Percentiles rank a stretch among this genome's conserved stretches.
Evolutionary conservation across 2,797 vertebrate genomes (phyloP).

Genomic region (Lutjanus argentimaculatus): DNA sequence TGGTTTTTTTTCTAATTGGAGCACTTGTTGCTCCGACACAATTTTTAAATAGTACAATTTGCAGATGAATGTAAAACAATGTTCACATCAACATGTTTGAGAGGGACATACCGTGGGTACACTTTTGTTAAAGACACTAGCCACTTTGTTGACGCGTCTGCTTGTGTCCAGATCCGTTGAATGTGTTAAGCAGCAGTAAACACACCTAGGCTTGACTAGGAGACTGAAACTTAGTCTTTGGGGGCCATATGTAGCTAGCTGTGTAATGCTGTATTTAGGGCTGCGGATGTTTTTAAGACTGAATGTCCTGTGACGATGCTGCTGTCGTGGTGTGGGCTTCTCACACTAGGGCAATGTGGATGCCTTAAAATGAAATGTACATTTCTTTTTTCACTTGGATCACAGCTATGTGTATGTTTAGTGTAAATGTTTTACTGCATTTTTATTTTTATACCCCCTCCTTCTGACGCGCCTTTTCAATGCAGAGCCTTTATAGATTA

Average conservation of each 20-base stretch:
- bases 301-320: conserved; percentile 62
- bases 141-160: conserved; percentile 71
- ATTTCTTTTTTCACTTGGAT: conserved; percentile 26
- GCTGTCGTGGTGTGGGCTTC: conserved; percentile 56
- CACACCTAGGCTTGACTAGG: conserved; percentile 39
- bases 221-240: conserved; percentile 40
- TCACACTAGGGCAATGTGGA: conserved; percentile 47
- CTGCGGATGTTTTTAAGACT: conserved; percentile 57
- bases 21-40: conserved; percentile 47
- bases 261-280: conserved; percentile 58
- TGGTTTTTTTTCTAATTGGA: conserved; percentile 18
- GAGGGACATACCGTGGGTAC: conserved; percentile 57
- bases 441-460: conserved; percentile 58
- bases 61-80: conserved; percentile 64
- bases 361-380: conserved; percentile 64
- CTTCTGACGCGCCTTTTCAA: conserved; percentile 37
- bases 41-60: conserved; percentile 58
- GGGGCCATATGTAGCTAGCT: conserved; percentile 66
- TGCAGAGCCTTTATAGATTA: conserved; percentile 65
- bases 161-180: conserved; percentile 55
- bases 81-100: conserved; percentile 19
- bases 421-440: conserved; percentile 55
- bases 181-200: conserved; percentile 60
- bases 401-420: conserved; percentile 41
- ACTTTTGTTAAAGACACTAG: conserved; percentile 68